Percentiles rank a stretch among this genome's conserved stretches.
These are phyloP conservation scores for Myiozetetes cayanensis DNA, from an alignment of 2,113 vertebrate genomes.

Conservation along the genomic window DNA sequence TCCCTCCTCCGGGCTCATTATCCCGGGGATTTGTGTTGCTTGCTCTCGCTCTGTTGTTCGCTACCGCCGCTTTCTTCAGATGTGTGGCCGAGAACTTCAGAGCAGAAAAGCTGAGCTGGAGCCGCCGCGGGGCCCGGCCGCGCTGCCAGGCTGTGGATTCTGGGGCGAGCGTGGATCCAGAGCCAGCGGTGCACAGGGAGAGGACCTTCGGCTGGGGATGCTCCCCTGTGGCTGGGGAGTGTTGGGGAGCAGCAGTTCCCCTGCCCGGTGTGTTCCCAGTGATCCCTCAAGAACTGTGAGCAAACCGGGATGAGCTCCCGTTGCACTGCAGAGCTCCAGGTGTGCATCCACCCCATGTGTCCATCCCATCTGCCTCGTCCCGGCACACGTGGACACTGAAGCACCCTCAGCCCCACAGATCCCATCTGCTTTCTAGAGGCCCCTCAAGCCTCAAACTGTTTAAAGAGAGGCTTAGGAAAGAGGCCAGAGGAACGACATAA, in stretches of 20 bases:
- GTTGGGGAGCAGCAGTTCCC: background rate
- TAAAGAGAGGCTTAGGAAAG: constrained; percentile 47
- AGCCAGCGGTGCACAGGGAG: background rate
- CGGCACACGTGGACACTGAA: rapidly evolving
- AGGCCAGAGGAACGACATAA: constrained; percentile 47
- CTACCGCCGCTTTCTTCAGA: background rate
- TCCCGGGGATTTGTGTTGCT: constrained; percentile 44
- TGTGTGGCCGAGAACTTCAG: constrained; percentile 10
- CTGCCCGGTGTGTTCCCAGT: rapidly evolving
- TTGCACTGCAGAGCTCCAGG: background rate
- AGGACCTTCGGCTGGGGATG: background rate
- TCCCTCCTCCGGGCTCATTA: constrained; percentile 59
- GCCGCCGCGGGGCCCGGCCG: background rate
- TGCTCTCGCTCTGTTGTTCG: constrained; percentile 17
- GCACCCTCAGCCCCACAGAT: background rate
- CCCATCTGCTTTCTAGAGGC: background rate
- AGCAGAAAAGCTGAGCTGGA: background rate
- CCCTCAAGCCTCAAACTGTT: background rate
- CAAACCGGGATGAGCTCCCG: background rate
- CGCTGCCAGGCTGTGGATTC: background rate
- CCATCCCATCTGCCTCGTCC: background rate
- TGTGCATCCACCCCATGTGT: rapidly evolving
- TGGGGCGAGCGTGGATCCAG: background rate
- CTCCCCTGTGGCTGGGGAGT: background rate
- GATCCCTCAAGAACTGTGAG: background rate